phyloP scores from a whole-genome alignment of 2,113 vertebrate genomes.

The Paradisaea rubra region DNA sequence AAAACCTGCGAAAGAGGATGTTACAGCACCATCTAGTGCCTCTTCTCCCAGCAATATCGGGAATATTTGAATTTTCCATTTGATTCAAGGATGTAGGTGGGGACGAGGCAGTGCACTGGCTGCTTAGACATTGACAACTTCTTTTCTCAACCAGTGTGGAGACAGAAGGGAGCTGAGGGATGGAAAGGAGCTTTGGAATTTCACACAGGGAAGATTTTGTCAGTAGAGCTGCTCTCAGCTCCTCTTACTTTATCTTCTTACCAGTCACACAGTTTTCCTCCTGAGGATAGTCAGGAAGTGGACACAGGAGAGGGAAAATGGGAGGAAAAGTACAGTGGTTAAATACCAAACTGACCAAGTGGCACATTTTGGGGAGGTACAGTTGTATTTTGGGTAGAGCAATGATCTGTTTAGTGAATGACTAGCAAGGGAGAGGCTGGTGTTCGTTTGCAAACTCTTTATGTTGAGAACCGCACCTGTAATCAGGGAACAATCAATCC shows the following conservation, averaged over 20 bases:
- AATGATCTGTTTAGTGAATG: not conserved
- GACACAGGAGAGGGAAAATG: not conserved
- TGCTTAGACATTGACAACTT: not conserved
- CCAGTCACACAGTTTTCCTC: not conserved
- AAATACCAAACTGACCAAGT: not conserved
- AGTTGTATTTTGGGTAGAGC: not conserved
- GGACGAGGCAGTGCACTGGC: not conserved
- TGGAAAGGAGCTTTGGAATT: not conserved
- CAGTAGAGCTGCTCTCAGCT: not conserved
- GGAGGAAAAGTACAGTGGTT: not conserved
- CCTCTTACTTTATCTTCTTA: not conserved
- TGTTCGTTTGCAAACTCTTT: not conserved
- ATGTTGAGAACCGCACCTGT: not conserved
- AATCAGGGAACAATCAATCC: not conserved
- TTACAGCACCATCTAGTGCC: slow-evolving; percentile 42
- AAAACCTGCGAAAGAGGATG: not conserved
- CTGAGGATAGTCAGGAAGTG: not conserved
- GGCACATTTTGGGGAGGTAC: rapidly evolving
- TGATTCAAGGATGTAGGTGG: not conserved
- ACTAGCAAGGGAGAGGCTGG: not conserved
- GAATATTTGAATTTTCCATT: not conserved
- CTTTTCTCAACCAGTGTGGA: not conserved
- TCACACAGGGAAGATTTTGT: not conserved
- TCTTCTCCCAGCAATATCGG: not conserved
- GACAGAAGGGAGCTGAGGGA: not conserved